A percentile compares a stretch with the other conserved stretches of the same genome.
Conservation (phyloP, 2,888 invertebrate genomes). For the Bombyx huttoni region DNA sequence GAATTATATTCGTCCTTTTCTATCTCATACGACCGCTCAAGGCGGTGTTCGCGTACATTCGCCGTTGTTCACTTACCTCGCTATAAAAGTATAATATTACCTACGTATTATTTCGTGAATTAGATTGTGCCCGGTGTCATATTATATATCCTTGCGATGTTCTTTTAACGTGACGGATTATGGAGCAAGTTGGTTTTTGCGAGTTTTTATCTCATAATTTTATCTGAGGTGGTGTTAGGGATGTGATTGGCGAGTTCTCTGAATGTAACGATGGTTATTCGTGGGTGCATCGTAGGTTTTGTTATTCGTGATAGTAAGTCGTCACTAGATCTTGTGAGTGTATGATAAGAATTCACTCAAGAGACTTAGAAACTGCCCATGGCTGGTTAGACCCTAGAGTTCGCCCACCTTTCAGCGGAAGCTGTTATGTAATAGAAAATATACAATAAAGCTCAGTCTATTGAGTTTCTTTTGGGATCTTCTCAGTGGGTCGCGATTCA, state of each 20-base stretch:
- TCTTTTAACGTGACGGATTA: conserved; percentile 42
- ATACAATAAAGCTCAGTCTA: too few relatives aligned
- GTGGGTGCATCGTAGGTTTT: too few relatives aligned
- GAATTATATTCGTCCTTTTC: conserved; percentile 38
- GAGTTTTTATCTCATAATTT: neutral
- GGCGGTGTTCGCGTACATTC: conserved; percentile 45
- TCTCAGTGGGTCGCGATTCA: too few relatives aligned
- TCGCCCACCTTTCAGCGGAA: too few relatives aligned
- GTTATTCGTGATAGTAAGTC: too few relatives aligned
- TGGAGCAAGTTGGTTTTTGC: conserved; percentile 18
- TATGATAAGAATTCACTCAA: too few relatives aligned
- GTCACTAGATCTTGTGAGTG: too few relatives aligned
- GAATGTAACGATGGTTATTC: too few relatives aligned
- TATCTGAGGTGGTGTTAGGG: neutral
- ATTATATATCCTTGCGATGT: conserved; percentile 50
- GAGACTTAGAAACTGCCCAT: too few relatives aligned
- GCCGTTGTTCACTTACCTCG: conserved; percentile 63
- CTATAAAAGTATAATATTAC: conserved; percentile 59
- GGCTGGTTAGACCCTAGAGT: too few relatives aligned
- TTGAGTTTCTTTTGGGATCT: too few relatives aligned
- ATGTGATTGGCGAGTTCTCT: neutral
- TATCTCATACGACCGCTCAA: conserved; percentile 11
- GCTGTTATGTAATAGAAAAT: too few relatives aligned
- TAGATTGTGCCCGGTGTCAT: conserved; percentile 66
- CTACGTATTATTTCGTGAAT: conserved; percentile 71